Percentiles rank a stretch among this genome's conserved stretches.
phyloP scores from a whole-genome alignment of 2,888 invertebrate genomes.

The Oxycera nigricornis region DNA sequence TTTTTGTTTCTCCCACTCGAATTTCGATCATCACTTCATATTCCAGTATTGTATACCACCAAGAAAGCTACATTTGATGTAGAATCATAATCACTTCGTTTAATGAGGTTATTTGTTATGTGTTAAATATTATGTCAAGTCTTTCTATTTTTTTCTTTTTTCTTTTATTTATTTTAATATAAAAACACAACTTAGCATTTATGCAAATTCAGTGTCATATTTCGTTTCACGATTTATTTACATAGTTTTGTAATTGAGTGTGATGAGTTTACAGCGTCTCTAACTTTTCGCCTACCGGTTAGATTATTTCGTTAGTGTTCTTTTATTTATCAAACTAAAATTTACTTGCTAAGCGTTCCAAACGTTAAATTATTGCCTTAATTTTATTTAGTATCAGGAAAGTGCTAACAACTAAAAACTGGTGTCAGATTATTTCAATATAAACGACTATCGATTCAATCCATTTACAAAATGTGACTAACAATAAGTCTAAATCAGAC shows the following conservation, averaged over 20 bases:
- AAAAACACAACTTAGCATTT: constrained; percentile 6
- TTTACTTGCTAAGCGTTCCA: not conserved
- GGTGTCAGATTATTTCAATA: constrained; percentile 7
- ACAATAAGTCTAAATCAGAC: constrained; percentile 28
- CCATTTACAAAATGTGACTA: constrained; percentile 42
- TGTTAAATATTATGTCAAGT: constrained; percentile 7
- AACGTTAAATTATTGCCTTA: not conserved
- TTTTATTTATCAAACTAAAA: not conserved
- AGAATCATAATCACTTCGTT: constrained; percentile 2
- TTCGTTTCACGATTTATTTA: not conserved
- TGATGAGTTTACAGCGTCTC: not conserved
- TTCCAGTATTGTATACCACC: not conserved
- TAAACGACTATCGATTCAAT: constrained; percentile 21
- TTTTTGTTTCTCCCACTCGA: not conserved
- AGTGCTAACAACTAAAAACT: constrained; percentile 1
- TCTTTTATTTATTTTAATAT: not conserved
- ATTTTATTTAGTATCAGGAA: not conserved
- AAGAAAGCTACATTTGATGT: constrained; percentile 20
- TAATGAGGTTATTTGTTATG: constrained; percentile 15
- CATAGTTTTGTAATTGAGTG: not conserved
- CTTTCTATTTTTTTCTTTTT: not conserved
- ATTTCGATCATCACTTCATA: constrained; percentile 2
- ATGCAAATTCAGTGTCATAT: constrained; percentile 15
- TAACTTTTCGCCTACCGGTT: not conserved
- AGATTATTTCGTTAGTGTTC: not conserved